These are phyloP conservation scores for Bufo gargarizans DNA, from an alignment of 2,113 vertebrate genomes.

Conservation along the genomic window DNA sequence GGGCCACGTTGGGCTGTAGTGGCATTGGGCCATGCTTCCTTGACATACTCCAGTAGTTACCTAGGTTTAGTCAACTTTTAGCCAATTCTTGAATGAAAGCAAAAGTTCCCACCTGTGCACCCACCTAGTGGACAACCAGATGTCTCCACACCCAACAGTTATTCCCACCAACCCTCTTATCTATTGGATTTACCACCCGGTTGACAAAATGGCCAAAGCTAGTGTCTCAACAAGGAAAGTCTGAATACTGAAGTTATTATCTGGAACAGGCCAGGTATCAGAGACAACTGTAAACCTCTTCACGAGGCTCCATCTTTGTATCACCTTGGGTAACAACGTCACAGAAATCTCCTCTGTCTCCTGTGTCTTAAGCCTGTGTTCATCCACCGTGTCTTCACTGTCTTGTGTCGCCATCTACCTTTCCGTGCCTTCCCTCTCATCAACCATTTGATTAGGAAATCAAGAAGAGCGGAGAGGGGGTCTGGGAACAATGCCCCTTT, in stretches of 20 bases:
- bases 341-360: background rate
- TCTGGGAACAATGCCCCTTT: slow-evolving; percentile 49
- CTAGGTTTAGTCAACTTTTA: background rate
- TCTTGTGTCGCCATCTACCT: slow-evolving; percentile 2
- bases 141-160: background rate
- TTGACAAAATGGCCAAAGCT: no score
- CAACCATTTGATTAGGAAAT: slow-evolving; percentile 58
- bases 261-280: no score
- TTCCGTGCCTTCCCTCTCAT: background rate
- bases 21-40: no score
- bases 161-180: background rate
- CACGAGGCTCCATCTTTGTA: background rate
- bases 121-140: background rate
- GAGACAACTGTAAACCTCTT: no score
- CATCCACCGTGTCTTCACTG: background rate
- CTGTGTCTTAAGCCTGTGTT: background rate
- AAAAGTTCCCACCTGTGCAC: background rate
- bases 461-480: slow-evolving; percentile 13
- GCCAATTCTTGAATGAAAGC: background rate
- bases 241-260: no score
- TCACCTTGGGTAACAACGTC: background rate
- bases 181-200: background rate
- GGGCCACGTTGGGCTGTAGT: no score
- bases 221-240: no score
- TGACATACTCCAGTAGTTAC: background rate